Evolutionary conservation across 1,140 invertebrate genomes (phyloP), one percentile per base, ranked within the genome.

Genomic region (Orussus abietinus): DNA sequence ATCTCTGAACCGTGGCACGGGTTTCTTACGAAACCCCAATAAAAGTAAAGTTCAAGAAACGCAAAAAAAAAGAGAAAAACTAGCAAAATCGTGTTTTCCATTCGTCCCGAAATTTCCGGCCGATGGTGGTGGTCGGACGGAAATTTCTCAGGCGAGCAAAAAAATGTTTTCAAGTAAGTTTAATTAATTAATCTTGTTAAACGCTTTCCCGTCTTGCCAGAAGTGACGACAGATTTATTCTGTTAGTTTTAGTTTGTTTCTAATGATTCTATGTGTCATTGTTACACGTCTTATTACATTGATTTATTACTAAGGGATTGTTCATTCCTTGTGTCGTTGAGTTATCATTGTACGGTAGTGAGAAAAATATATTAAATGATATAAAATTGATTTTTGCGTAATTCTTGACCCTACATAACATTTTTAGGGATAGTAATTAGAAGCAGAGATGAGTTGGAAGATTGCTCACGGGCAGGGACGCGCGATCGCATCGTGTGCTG

Each of bases 101-200:
- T n/a, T 50, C 42, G 47, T 50, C 52, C 51, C 36, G 29, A 26
- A 20, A 66, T 69, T 72, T 70, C 58, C 47, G 57, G 57, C 63
- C 62, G 66, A 68, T 69, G 51, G 71, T 74, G 68, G 68, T 74
- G 69, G 62, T 70, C 64, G 64, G 55, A 53, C 52, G 52, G 57
- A 69, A 74, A 74, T 62, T 54, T 34, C 43, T 37, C 29, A 41
- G 51, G 36, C 37, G 54, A 57, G 46, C 47, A 66, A 69, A 66
- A 67, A 64, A 59, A 63, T 44, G 47, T 51, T 55, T 49, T 51
- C 57, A 64, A 69, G 49, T 64, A 62, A 67, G 62, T 42, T 59
- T 70, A 57, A 62, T 63, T 38, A 47, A 48, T 54, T 54, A 53
- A 46, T 51, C 18, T 56, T 55, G 29, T 52, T 63, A 55, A 59